These are phyloP conservation scores for Xylota sylvarum DNA, from an alignment of 2,888 invertebrate species.

Conservation along the genomic window DNA sequence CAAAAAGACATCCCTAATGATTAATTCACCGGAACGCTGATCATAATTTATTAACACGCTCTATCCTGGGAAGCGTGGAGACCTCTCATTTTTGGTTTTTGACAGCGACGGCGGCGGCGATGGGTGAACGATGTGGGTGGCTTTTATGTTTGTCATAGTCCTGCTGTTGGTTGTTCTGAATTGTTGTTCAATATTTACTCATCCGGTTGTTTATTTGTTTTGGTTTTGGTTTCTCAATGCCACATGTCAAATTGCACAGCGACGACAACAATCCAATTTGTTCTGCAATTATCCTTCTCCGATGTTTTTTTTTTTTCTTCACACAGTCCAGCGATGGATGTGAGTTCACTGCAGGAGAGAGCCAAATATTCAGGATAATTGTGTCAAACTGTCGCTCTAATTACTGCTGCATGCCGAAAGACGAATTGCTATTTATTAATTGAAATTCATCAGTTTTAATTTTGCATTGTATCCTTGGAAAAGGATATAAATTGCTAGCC, in stretches of 20 bases:
- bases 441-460: conserved; percentile 74
- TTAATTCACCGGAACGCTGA: conserved; percentile 53
- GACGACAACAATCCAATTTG: conserved; percentile 49
- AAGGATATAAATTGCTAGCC: conserved; percentile 32
- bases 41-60: conserved; percentile 41
- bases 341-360: neutral
- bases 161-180: conserved; percentile 17
- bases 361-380: conserved; percentile 50
- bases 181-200: conserved; percentile 55
- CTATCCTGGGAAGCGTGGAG: neutral
- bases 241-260: conserved; percentile 39
- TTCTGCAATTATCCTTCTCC: neutral
- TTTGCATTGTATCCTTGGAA: conserved; percentile 38
- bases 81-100: conserved; percentile 1
- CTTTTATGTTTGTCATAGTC: neutral
- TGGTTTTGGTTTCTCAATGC: conserved; percentile 46
- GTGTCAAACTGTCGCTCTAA: conserved; percentile 75
- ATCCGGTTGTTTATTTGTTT: conserved; percentile 61
- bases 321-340: too few relatives aligned
- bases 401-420: conserved; percentile 47
- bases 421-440: conserved; percentile 61
- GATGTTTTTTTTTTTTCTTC: neutral
- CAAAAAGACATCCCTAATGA: conserved; percentile 49
- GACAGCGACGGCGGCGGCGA: neutral
- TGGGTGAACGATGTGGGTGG: neutral